Evolutionary conservation across 1,140 invertebrate species (phyloP).

Genomic region (Caenorhabditis latens): DNA sequence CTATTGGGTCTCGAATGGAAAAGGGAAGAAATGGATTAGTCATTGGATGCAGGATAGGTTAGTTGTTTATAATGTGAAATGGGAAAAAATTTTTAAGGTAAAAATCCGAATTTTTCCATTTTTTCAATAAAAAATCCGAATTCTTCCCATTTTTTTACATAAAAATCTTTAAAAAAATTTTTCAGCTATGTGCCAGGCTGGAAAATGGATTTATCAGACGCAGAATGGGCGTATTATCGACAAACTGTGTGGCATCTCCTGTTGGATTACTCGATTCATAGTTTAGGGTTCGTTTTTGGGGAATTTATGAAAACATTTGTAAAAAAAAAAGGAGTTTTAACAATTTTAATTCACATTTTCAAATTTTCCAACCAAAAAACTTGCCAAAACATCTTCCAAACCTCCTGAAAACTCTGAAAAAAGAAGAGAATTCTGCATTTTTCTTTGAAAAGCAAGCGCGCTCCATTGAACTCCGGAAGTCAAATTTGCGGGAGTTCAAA

Average conservation of each 20-base stretch:
- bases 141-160: conserved; percentile 49
- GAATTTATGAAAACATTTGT: neutral
- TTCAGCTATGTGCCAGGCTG: conserved; percentile 59
- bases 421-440: neutral
- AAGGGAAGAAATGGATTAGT: conserved; percentile 58
- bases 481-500: neutral
- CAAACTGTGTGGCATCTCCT: conserved; percentile 40
- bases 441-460: neutral
- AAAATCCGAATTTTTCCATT: neutral
- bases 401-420: no score
- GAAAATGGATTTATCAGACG: conserved; percentile 60
- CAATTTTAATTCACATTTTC: no score
- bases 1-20: conserved; percentile 54
- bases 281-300: neutral
- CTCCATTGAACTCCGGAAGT: neutral
- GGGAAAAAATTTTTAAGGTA: neutral
- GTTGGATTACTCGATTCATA: conserved; percentile 13
- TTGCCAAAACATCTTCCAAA: no score
- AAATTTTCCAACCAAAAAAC: no score
- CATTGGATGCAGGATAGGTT: conserved; percentile 65
- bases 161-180: neutral
- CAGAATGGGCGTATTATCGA: conserved; percentile 64
- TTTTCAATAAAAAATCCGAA: neutral
- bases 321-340: neutral
- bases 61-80: neutral